Percentiles rank a stretch among this genome's conserved stretches.
Conservation (phyloP, 92 coral and sea anemone genomes). For the Porites rus region DNA sequence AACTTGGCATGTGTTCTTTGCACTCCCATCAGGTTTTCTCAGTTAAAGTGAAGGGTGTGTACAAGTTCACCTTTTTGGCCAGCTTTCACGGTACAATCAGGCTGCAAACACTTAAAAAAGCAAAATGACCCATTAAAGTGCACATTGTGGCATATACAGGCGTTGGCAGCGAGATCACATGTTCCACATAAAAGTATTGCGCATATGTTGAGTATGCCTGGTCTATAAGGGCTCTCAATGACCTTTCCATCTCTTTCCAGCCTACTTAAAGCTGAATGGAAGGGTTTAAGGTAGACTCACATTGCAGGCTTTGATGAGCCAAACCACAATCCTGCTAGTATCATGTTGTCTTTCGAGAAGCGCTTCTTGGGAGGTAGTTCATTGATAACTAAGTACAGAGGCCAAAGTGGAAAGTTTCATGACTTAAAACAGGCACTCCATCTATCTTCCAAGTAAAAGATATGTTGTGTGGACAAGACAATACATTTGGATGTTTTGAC, state of each 20-base stretch:
- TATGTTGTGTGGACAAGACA: slow-evolving; percentile 8
- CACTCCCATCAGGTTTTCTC: slow-evolving; percentile 53
- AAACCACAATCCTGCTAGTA: slow-evolving; percentile 55
- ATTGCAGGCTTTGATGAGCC: slow-evolving; percentile 48
- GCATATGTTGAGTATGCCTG: background rate
- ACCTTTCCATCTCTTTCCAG: slow-evolving; percentile 16
- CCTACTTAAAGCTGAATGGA: background rate
- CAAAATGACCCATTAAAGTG: slow-evolving; percentile 57
- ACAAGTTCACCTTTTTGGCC: slow-evolving; percentile 1
- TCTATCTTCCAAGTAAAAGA: slow-evolving; percentile 49
- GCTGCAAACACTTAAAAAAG: slow-evolving; percentile 44
- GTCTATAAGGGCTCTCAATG: slow-evolving; percentile 21
- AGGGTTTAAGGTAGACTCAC: slow-evolving; percentile 39
- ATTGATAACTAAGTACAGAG: slow-evolving; percentile 42
- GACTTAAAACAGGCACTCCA: slow-evolving; percentile 50
- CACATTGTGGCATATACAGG: slow-evolving; percentile 26
- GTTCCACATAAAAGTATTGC: slow-evolving; percentile 52
- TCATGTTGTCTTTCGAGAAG: slow-evolving; percentile 32
- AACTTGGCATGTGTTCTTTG: slow-evolving; percentile 40
- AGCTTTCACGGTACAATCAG: slow-evolving; percentile 51
- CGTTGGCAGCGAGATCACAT: slow-evolving; percentile 52
- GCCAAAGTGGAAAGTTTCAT: slow-evolving; percentile 38
- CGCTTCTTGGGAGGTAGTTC: slow-evolving; percentile 26
- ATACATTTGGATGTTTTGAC: background rate
- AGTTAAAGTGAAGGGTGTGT: slow-evolving; percentile 27